Base-by-base conservation (phyloP, 2,113 vertebrate species). In the Heptranchias perlo region DNA sequence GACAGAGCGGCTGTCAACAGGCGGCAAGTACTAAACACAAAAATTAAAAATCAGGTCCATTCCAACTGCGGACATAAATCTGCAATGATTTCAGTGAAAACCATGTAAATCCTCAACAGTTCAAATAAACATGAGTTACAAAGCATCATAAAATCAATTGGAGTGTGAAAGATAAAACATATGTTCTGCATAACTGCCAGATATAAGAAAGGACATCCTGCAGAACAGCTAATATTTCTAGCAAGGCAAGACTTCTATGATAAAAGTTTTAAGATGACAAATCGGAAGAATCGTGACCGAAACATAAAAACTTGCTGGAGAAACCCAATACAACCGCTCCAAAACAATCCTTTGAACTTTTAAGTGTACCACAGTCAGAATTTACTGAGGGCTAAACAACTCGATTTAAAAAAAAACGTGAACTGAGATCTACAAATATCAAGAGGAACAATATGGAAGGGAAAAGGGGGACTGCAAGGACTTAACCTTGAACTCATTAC, bases 1-100 rank as follows among this genome's bases (percentile, higher is more conserved):
- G 67, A 98, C 97, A 23, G 99, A 99, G 35, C 99, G 98, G 97
- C 99, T 99, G 95, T 99, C 99, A 96, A 99, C 99, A 0, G 99
- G 99, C 11, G 99, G 99, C 6, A 99, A 98, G 97, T 98, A 99
- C 99, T 99, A 96, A 96, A 96, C 94, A 25, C 44, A 96, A 4
- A 96, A 95, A 49, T 91, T 28, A 8, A 52, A 28, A 54, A 52
- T 91, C 86, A 86, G 39, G 10, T 49, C 49, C 25, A 4, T 31
- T 16, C 4, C 65, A 67, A 69, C 65, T 13, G 3, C 14, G 69
- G 28, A 89, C 54, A 67, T 18, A 67, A 49, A 73, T 39, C 28
- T 54, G 1, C 35, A 92, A 39, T 21, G 28, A 39, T n/a, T 92
- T 91, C 35, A 92, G 58, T 44, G 49, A 91, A 10, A 91, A 91